Evolutionary conservation across 2,797 vertebrate species (phyloP).

Genomic region (Neosilurus mollespiculum): DNA sequence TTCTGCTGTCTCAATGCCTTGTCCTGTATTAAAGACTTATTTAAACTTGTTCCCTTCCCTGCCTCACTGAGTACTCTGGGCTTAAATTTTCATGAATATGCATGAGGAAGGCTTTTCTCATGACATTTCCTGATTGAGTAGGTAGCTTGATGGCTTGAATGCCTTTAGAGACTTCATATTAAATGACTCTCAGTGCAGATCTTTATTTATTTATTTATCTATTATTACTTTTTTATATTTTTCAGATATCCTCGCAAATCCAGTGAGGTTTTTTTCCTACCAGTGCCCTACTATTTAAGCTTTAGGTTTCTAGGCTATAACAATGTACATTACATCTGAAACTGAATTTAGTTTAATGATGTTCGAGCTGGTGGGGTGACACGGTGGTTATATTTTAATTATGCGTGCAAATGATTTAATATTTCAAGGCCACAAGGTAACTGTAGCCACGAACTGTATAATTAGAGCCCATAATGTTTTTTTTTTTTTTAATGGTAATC

Average conservation of each 20-base stretch:
- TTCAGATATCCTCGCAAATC: background rate
- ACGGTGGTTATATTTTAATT: background rate
- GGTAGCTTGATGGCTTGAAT: constrained; percentile 25
- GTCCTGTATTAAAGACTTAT: constrained; percentile 38
- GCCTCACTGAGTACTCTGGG: constrained; percentile 47
- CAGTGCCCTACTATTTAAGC: background rate
- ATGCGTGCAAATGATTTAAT: background rate
- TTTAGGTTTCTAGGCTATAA: background rate
- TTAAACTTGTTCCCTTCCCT: constrained; percentile 31
- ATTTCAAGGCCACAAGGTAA: background rate
- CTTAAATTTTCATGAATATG: constrained; percentile 50
- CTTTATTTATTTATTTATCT: background rate
- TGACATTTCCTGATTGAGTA: constrained; percentile 42
- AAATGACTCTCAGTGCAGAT: constrained; percentile 21
- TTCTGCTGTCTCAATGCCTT: constrained; percentile 46
- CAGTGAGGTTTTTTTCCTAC: background rate
- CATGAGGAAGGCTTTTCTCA: constrained; percentile 43
- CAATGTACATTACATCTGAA: background rate
- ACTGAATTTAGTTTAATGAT: background rate
- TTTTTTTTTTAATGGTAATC: too few species aligned
- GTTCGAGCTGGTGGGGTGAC: background rate
- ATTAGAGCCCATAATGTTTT: background rate
- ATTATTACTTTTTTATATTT: background rate
- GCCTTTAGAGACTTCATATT: constrained; percentile 15
- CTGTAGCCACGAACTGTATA: background rate